phyloP scores from a whole-genome alignment of 1,140 invertebrate species.

The Melanaphis sacchari region DNA sequence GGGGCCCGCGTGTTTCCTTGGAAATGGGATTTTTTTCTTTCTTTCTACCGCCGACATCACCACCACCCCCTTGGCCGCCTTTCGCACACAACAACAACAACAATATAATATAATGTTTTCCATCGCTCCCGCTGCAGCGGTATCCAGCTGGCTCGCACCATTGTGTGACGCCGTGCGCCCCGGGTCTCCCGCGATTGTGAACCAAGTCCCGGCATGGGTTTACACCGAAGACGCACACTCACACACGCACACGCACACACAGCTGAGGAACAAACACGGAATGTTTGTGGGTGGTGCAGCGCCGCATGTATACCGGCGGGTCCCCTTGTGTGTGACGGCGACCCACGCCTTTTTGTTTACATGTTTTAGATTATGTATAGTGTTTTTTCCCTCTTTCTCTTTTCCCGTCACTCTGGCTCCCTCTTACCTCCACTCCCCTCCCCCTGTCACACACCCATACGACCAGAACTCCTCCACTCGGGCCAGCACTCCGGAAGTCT shows the following conservation, averaged over 20 bases:
- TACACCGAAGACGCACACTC: background rate
- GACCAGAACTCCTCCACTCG: background rate
- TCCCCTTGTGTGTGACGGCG: slow-evolving; percentile 47
- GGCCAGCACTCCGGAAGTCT: slow-evolving; percentile 5
- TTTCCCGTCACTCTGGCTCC: background rate
- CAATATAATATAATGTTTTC: slow-evolving; percentile 53
- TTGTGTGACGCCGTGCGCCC: slow-evolving; percentile 37
- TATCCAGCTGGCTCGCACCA: slow-evolving; percentile 49
- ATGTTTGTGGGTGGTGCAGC: slow-evolving; percentile 56
- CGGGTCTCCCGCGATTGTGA: slow-evolving; percentile 46
- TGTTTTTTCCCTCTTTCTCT: background rate
- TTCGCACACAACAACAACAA: slow-evolving; percentile 43
- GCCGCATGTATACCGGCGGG: background rate
- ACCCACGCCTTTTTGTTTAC: slow-evolving; percentile 57
- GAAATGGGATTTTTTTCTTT: slow-evolving; percentile 53
- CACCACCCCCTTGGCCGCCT: background rate
- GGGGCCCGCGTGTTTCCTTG: slow-evolving; percentile 54
- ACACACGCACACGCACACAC: background rate
- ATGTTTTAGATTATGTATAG: slow-evolving; percentile 50
- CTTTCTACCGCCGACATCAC: background rate
- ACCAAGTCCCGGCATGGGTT: background rate
- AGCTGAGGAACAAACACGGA: slow-evolving; percentile 41
- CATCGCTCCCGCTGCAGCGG: slow-evolving; percentile 11
- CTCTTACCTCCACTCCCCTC: background rate
- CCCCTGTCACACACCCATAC: background rate